Evolutionary conservation across 2,888 invertebrate genomes (phyloP), one percentile per base, ranked within the genome.

Genomic region (Cerceris rybyensis): DNA sequence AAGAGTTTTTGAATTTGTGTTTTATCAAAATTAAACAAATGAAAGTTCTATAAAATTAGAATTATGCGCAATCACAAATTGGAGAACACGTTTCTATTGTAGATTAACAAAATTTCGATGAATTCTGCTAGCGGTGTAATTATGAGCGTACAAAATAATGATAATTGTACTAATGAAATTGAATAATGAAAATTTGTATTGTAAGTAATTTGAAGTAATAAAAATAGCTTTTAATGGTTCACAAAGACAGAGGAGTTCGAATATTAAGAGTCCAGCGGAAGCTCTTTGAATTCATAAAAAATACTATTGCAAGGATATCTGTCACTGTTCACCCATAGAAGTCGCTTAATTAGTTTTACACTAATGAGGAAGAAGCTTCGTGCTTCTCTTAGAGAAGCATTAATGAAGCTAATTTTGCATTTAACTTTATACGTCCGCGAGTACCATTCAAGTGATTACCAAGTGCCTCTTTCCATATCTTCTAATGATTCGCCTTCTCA

Each of bases 331-430:
- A 16, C 7, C 16, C 59, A 64, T 78, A 42, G 39, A 72, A 77
- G 71, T 70, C 67, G 61, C 79, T 70, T 83, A 83, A 83, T 83
- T 81, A 83, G 83, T 83, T 81, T 79, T 65, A 68, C 73, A 69
- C 70, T 72, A 81, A 81, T 71, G 81, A 83, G 71, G 14, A 42
- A 52, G 52, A 58, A 13, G 52, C 17, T 50, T 60, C 14, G 55
- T 68, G 67, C 67, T 74, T 76, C 70, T 76, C 83, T 73, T 73
- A 59, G 43, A 60, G 64, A 57, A 58, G 66, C 78, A 81, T 81
- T 78, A 84, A 84, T 67, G 80, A 81, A 70, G 59, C 78, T 82
- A 84, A 84, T 84, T 84, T 82, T 69, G 57, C 61, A 81, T 81
- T 84, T 82, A 84, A 81, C 78, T 84, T 78, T 73, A 41, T 73